These are phyloP conservation scores for Dallia pectoralis DNA, from an alignment of 2,797 vertebrate genomes.

Conservation along the genomic window DNA sequence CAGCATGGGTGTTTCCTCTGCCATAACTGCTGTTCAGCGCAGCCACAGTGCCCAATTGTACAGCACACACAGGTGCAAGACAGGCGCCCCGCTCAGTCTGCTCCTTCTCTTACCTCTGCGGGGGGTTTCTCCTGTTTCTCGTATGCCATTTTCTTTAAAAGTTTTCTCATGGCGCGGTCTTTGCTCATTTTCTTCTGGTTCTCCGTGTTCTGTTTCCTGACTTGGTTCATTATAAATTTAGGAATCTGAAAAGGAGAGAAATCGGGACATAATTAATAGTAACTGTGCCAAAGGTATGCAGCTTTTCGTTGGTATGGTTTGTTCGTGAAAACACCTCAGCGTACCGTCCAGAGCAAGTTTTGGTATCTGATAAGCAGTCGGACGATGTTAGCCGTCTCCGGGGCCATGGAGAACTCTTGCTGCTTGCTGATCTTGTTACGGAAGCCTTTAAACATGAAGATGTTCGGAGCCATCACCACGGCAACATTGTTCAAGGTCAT, in stretches of 20 bases:
- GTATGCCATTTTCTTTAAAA: constrained; percentile 93
- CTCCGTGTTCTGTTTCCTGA: constrained; percentile 89
- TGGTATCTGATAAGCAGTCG: constrained; percentile 91
- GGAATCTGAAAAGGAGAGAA: constrained; percentile 80
- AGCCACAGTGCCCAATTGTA: neutral
- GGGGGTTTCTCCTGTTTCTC: constrained; percentile 80
- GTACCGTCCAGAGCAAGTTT: constrained; percentile 92
- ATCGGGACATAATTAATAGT: neutral
- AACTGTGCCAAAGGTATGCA: neutral
- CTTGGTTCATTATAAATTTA: constrained; percentile 93
- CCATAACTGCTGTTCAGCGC: neutral
- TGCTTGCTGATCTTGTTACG: constrained; percentile 83
- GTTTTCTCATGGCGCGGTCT: constrained; percentile 85
- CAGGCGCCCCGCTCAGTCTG: neutral
- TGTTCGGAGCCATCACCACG: constrained; percentile 96
- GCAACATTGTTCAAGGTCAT: constrained; percentile 95
- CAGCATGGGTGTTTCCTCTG: neutral
- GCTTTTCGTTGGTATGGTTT: too few relatives aligned
- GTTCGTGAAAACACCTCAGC: constrained; percentile 25
- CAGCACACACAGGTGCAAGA: neutral
- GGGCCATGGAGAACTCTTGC: constrained; percentile 87
- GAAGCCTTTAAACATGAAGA: constrained; percentile 89
- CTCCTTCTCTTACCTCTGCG: constrained; percentile 72
- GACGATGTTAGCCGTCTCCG: constrained; percentile 86
- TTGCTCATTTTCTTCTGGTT: constrained; percentile 83